Conservation (phyloP, 2,888 invertebrate species). For the Drosophila ezoana region DNA sequence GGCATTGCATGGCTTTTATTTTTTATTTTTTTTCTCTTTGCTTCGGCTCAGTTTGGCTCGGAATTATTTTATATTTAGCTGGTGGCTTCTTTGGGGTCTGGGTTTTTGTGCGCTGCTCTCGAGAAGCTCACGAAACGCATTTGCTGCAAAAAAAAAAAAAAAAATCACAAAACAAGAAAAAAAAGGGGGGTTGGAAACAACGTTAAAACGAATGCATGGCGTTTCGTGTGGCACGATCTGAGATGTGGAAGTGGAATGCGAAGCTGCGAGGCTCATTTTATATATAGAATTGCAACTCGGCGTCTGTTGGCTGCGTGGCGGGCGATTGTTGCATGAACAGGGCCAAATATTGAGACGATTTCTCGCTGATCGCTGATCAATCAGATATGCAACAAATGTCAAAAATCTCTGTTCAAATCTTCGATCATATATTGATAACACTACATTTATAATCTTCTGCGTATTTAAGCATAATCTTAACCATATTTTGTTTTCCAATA, state of each 20-base stretch:
- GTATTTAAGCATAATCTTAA: no score
- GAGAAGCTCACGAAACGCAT: conserved; percentile 50
- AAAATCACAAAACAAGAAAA: no score
- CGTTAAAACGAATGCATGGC: conserved; percentile 48
- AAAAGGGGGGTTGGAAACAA: conserved; percentile 4
- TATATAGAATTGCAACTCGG: conserved; percentile 39
- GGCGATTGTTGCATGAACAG: conserved; percentile 4
- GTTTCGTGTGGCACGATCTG: conserved; percentile 75
- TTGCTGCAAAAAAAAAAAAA: conserved; percentile 26
- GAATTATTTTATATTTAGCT: conserved; percentile 76
- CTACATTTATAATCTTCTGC: no score
- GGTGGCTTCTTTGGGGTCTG: conserved; percentile 51
- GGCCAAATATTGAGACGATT: conserved; percentile 1
- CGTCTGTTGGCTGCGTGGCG: conserved; percentile 6
- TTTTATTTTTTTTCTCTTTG: conserved; percentile 8
- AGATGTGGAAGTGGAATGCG: conserved; percentile 46
- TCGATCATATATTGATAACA: no score
- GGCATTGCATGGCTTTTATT: conserved; percentile 37
- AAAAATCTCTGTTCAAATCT: no score
- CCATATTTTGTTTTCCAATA: no score
- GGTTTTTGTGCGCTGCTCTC: conserved; percentile 38
- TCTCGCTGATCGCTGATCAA: no score
- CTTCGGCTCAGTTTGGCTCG: conserved; percentile 44
- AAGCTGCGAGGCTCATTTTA: conserved; percentile 22
- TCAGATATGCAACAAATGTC: no score